A percentile compares a stretch with the other conserved stretches of the same genome.
Conservation (phyloP, 2,113 vertebrate genomes). For the Symphodus melops region DNA sequence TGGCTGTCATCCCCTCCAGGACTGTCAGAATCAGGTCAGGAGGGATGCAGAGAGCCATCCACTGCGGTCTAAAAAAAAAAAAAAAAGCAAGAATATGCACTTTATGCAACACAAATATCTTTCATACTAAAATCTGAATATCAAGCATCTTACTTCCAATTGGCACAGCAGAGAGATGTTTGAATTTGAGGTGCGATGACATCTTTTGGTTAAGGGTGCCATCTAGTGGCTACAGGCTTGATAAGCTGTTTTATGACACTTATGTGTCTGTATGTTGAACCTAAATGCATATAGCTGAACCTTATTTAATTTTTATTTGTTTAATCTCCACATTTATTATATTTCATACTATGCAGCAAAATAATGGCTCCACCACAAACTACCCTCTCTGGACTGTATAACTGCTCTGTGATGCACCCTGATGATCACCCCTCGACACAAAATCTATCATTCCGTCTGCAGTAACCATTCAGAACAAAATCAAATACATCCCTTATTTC, state of each 20-base stretch:
- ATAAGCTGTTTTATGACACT: background rate
- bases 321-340: no score
- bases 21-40: constrained; percentile 97
- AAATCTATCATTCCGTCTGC: no score
- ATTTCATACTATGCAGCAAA: no score
- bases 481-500: no score
- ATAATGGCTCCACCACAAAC: no score
- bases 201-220: constrained; percentile 47
- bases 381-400: no score
- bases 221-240: constrained; percentile 52
- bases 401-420: no score
- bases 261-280: background rate
- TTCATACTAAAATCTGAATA: background rate
- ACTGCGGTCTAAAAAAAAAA: constrained; percentile 88
- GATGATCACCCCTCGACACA: no score
- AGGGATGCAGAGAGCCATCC: constrained; percentile 95
- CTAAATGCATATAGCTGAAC: background rate
- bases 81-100: background rate
- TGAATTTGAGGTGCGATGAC: background rate
- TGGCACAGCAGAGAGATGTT: background rate
- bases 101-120: background rate
- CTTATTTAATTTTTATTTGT: no score
- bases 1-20: constrained; percentile 96
- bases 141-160: background rate
- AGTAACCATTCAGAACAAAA: no score